Conservation (phyloP, 2,888 invertebrate genomes). For the Bombylius major region DNA sequence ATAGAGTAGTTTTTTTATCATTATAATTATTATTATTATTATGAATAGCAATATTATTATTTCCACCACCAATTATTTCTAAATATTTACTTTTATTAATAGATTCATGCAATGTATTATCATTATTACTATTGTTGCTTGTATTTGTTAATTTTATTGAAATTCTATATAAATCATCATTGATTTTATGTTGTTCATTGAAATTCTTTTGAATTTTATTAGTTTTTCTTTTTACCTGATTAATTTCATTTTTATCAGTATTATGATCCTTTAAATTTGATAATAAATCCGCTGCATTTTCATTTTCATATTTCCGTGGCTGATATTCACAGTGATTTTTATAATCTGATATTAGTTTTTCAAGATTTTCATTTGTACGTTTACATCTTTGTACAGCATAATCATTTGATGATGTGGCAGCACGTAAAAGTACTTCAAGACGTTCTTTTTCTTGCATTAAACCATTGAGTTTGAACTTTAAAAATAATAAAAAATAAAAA, state of each 20-base stretch:
- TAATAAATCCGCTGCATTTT: no score
- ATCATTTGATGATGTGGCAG: constrained; percentile 17
- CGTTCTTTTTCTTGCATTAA: constrained; percentile 26
- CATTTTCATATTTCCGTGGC: constrained; percentile 7
- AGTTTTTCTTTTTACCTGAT: constrained; percentile 1
- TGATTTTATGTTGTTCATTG: constrained; percentile 33
- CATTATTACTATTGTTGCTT: constrained; percentile 7
- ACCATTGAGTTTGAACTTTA: not conserved
- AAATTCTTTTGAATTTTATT: constrained; percentile 26
- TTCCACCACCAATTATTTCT: not conserved
- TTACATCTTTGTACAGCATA: not conserved
- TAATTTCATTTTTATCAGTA: no score
- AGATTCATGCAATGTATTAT: not conserved
- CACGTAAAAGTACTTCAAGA: constrained; percentile 23
- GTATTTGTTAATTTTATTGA: constrained; percentile 29
- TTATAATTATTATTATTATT: not conserved
- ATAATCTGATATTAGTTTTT: constrained; percentile 15
- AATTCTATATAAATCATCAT: constrained; percentile 35
- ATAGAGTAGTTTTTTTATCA: no score
- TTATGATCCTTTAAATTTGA: not conserved
- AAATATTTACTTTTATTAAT: not conserved
- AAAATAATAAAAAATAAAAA: not conserved
- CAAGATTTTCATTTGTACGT: constrained; percentile 4
- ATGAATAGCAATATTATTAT: not conserved
- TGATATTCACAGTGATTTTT: constrained; percentile 16